These are phyloP conservation scores for Lucilia cuprina DNA, from an alignment of 1,140 invertebrate genomes.

Conservation along the genomic window DNA sequence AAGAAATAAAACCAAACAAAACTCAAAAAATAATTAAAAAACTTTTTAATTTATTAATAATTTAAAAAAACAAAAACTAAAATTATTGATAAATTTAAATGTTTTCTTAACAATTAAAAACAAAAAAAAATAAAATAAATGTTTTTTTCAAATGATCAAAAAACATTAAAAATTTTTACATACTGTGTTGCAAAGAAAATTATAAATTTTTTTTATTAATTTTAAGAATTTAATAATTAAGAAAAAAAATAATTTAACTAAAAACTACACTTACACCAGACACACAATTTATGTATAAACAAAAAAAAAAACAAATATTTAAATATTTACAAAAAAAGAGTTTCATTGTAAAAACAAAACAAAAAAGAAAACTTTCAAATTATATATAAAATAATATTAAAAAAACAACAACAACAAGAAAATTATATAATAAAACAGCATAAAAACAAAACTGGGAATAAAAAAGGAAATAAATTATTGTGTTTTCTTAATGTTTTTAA, in stretches of 20 bases:
- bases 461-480: no score
- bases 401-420: slow-evolving; percentile 9
- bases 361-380: not conserved
- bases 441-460: no score
- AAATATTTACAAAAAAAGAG: not conserved
- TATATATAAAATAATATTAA: not conserved
- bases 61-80: not conserved
- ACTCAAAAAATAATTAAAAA: not conserved
- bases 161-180: slow-evolving; percentile 16
- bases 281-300: not conserved
- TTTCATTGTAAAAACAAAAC: slow-evolving; percentile 44
- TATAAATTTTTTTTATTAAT: slow-evolving; percentile 47
- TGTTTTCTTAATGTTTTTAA: no score
- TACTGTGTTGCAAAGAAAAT: slow-evolving; percentile 40
- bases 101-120: not conserved
- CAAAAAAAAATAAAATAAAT: not conserved
- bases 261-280: not conserved
- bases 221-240: slow-evolving; percentile 44
- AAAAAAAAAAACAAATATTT: not conserved
- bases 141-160: not conserved
- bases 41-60: not conserved
- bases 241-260: slow-evolving; percentile 32
- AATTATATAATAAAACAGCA: no score
- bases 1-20: not conserved
- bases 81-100: no score